A percentile compares a stretch with the other conserved stretches of the same genome.
Conservation (phyloP, 2,113 vertebrate genomes). For the Scomber japonicus region DNA sequence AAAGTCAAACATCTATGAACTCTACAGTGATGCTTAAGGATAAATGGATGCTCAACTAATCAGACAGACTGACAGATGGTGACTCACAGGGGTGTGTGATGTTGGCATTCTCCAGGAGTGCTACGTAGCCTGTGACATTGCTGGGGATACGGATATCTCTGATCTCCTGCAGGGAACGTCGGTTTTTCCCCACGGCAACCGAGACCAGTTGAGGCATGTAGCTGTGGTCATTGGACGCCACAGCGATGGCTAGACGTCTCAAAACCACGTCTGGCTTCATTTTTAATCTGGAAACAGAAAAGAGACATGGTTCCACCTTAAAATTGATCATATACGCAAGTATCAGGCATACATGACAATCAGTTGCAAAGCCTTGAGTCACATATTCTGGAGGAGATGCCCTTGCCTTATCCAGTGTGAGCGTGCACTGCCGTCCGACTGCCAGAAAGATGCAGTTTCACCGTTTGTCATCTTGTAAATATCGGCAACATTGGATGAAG, state of each 20-base stretch:
- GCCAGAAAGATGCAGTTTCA: slow-evolving; percentile 95
- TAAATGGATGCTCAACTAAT: not conserved
- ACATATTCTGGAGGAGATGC: not conserved
- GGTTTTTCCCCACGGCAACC: slow-evolving; percentile 92
- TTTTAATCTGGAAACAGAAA: slow-evolving; percentile 87
- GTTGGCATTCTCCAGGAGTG: slow-evolving; percentile 96
- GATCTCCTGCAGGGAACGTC: slow-evolving; percentile 92
- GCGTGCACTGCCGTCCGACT: slow-evolving; percentile 96
- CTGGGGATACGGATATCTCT: slow-evolving; percentile 96
- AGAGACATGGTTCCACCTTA: not conserved
- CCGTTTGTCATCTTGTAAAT: slow-evolving; percentile 96
- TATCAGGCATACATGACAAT: not conserved
- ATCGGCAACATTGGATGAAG: slow-evolving; percentile 93
- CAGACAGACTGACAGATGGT: slow-evolving; percentile 2
- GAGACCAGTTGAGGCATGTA: slow-evolving; percentile 99
- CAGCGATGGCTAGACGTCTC: slow-evolving; percentile 93
- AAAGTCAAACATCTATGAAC: slow-evolving; percentile 6
- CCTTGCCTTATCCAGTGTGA: slow-evolving; percentile 97
- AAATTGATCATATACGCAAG: not conserved
- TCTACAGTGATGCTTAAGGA: not conserved
- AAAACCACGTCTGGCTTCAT: slow-evolving; percentile 96
- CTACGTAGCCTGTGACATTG: slow-evolving; percentile 96
- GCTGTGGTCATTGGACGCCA: slow-evolving; percentile 95
- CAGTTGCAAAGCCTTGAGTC: not conserved
- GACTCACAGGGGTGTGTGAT: slow-evolving; percentile 96